Percentiles rank a stretch among this genome's conserved stretches.
phyloP scores from a whole-genome alignment of 2,113 vertebrate species.

The Pan troglodytes region NHGRI_mPanTro3-v2.1_pri NC_072422.2:32127001-32127500 shows the following conservation, averaged over 20 bases:
- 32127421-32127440: neutral
- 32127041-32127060: no score
- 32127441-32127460: neutral
- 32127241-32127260: rapidly evolving
- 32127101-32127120: no score
- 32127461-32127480: neutral
- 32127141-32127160: neutral
- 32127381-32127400: no score
- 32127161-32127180: neutral
- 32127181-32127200: neutral
- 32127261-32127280: neutral
- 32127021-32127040: no score
- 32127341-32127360: neutral
- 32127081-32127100: no score
- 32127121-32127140: neutral
- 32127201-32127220: no score
- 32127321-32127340: no score
- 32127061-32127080: no score
- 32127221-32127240: neutral
- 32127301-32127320: neutral
- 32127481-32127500: neutral
- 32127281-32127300: rapidly evolving
- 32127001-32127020: no score
- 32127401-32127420: neutral
- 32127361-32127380: neutral